Percentiles rank a stretch among this genome's conserved stretches.
Conservation (phyloP, 2,888 invertebrate genomes). For the Eumerus sabulonum region DNA sequence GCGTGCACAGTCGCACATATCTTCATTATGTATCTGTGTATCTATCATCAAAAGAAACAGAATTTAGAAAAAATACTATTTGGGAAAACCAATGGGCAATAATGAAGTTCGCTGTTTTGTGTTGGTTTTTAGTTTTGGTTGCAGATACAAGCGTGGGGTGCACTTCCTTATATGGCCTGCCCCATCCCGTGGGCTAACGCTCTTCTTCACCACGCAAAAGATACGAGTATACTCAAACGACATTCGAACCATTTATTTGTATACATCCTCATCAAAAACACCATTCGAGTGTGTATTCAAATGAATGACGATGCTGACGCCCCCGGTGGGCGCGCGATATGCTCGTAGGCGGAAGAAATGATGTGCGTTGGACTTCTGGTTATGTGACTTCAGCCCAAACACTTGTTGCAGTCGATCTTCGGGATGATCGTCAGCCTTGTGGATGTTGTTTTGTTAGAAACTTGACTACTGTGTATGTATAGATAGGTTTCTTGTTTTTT, state of each 20-base stretch:
- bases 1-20: conserved; percentile 13
- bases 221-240: background rate
- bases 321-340: conserved; percentile 35
- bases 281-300: background rate
- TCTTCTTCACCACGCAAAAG: conserved; percentile 48
- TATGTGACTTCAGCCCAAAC: conserved; percentile 3
- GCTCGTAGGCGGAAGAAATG: conserved; percentile 37
- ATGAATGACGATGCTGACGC: conserved; percentile 17
- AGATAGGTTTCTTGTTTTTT: background rate
- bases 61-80: background rate
- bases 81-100: background rate
- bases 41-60: background rate
- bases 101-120: conserved; percentile 34
- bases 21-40: background rate
- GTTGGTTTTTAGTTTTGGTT: conserved; percentile 38
- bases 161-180: conserved; percentile 16
- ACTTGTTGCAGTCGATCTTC: conserved; percentile 45
- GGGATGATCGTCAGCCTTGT: conserved; percentile 19
- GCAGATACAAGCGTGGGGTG: conserved; percentile 39
- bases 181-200: conserved; percentile 36
- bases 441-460: conserved; percentile 11
- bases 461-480: background rate
- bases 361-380: conserved; percentile 26
- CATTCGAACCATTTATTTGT: background rate
- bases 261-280: background rate